These are phyloP conservation scores for Arnoldichthys spilopterus DNA, from an alignment of 2,797 vertebrate species.

Conservation along the genomic window DNA sequence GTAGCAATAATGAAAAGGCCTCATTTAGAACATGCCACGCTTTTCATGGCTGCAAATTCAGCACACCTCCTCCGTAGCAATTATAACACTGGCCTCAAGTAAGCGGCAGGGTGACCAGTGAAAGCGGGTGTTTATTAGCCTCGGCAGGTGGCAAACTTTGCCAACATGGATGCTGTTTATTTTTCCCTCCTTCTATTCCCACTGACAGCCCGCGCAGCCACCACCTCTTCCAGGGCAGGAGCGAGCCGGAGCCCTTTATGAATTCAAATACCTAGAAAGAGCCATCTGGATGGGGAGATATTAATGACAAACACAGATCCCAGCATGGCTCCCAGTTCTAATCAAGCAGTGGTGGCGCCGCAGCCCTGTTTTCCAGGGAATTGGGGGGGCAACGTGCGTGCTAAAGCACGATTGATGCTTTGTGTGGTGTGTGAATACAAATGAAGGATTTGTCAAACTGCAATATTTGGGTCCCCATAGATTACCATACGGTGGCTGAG, in stretches of 20 bases:
- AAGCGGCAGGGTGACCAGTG: constrained; percentile 36
- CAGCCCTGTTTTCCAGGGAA: constrained; percentile 74
- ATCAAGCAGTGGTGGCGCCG: constrained; percentile 73
- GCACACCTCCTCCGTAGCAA: constrained; percentile 39
- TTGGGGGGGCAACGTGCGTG: constrained; percentile 67
- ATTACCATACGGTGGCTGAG: constrained; percentile 78
- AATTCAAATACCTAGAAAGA: constrained; percentile 71
- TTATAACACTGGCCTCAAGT: constrained; percentile 41
- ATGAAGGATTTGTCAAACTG: constrained; percentile 85
- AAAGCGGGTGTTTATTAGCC: constrained; percentile 49
- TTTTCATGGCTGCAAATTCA: constrained; percentile 38
- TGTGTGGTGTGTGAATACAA: constrained; percentile 83
- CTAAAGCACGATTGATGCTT: constrained; percentile 82
- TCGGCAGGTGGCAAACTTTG: constrained; percentile 65
- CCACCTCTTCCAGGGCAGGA: constrained; percentile 49
- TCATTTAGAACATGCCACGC: constrained; percentile 37
- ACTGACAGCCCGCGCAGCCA: constrained; percentile 26
- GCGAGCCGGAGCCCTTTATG: constrained; percentile 70
- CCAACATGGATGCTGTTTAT: constrained; percentile 54
- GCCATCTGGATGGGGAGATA: constrained; percentile 80
- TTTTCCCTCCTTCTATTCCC: constrained; percentile 56
- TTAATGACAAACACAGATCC: constrained; percentile 78
- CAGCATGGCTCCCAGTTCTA: constrained; percentile 78
- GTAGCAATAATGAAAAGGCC: background rate
- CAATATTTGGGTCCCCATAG: constrained; percentile 84